Base-by-base conservation (phyloP, 2,113 vertebrate genomes). In the Argyrosomus japonicus region DNA sequence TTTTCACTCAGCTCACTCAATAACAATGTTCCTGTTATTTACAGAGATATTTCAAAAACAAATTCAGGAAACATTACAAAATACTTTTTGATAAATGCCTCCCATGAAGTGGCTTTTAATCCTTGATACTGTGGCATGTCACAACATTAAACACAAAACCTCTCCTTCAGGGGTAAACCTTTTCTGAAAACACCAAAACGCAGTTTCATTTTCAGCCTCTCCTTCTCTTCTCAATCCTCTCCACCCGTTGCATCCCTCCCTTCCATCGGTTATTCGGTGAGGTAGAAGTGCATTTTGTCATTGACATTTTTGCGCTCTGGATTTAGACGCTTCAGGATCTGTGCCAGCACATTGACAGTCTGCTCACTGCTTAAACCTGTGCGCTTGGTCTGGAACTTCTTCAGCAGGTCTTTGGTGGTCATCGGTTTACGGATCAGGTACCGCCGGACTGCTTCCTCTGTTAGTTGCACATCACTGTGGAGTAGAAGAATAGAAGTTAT, bases 261-360 rank as follows among this genome's bases (percentile, higher is more conserved):
- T 15, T 50, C 5, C 57, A 2, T 19, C 3, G 0, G 15, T 88
- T 90, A 97, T 82, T 98, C 96, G 0, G 97, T 97, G 62, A 98
- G 96, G 89, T 96, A 98, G 91, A 98, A 98, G 91, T 98, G 97
- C 97, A 98, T 98, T 93, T 98, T 98, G 64, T 98, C 97, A 0
- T 96, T 96, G 63, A 98, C 93, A 74, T 96, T 97, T 88, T 98
- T 98, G 88, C 96, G 96, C 92, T 98, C 96, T 0, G 97, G 97
- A 82, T 98, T 98, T 74, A 98, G 97, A 32, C 96, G 96, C 91
- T 98, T 98, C 68, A 98, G 95, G 91, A 98, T 98, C 95, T 98
- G 97, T 1, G 97, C 97, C 27, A 98, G 95, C 53, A 98, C 97
- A 0, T 98, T 98, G 88, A 98, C 97, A 0, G 97, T 98, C 95